Percentiles rank a stretch among this genome's conserved stretches.
These are phyloP conservation scores for Channa maculata DNA, from an alignment of 2,113 vertebrate species.

Conservation along the genomic window DNA sequence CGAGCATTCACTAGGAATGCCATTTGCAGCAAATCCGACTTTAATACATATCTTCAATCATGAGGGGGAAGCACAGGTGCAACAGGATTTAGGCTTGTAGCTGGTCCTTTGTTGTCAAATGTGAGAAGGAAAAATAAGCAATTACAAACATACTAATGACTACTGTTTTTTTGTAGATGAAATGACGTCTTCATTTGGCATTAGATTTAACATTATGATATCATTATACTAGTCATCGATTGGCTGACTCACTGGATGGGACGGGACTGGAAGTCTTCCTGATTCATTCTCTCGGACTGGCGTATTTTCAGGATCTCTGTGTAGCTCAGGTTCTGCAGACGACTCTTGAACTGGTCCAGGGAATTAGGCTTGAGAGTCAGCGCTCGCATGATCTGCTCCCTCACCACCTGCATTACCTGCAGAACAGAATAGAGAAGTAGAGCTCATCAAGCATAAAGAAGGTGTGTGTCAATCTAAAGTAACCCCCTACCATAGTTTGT, in stretches of 20 bases:
- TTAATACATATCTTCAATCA: slow-evolving; percentile 61
- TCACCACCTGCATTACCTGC: slow-evolving; percentile 99
- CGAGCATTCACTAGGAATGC: slow-evolving; percentile 40
- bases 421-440: slow-evolving; percentile 6
- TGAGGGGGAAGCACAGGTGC: slow-evolving; percentile 29
- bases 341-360: slow-evolving; percentile 99
- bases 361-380: slow-evolving; percentile 99
- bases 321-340: slow-evolving; percentile 99
- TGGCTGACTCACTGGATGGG: slow-evolving; percentile 92
- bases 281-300: slow-evolving; percentile 99
- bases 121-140: slow-evolving; percentile 15
- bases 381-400: slow-evolving; percentile 98
- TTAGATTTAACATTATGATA: not conserved
- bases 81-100: slow-evolving; percentile 25
- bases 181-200: slow-evolving; percentile 15
- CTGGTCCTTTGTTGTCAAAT: slow-evolving; percentile 34
- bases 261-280: slow-evolving; percentile 99
- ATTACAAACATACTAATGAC: slow-evolving; percentile 30
- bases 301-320: slow-evolving; percentile 99
- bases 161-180: slow-evolving; percentile 15
- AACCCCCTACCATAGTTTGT: not conserved
- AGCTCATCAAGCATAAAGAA: slow-evolving; percentile 2
- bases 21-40: slow-evolving; percentile 60
- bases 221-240: not conserved
- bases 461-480: slow-evolving; percentile 24